Evolutionary conservation across 2,888 invertebrate species (phyloP).

Genomic region (Cylindroiulus punctatus): DNA sequence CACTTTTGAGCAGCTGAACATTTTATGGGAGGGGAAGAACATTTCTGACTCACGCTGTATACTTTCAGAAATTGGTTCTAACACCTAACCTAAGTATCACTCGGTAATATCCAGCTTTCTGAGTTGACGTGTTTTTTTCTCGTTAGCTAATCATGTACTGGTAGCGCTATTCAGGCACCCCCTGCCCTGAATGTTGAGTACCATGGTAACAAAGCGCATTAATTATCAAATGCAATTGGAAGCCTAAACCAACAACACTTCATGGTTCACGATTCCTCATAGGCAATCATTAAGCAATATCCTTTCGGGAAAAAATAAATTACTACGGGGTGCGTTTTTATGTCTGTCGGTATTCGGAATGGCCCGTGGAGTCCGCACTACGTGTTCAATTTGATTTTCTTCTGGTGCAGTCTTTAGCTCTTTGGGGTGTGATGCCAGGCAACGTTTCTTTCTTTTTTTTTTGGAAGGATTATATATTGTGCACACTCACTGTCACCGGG

Average conservation of each 20-base stretch:
- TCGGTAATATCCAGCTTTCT: neutral
- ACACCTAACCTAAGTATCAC: too few species aligned
- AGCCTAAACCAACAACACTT: neutral
- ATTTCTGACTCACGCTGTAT: too few species aligned
- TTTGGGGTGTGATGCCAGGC: neutral
- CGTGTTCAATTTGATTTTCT: neutral
- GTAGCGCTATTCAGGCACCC: neutral
- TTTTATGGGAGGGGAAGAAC: too few species aligned
- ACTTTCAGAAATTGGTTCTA: too few species aligned
- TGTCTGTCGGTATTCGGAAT: neutral
- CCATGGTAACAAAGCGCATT: conserved; percentile 28
- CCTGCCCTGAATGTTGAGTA: neutral
- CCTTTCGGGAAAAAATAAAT: neutral
- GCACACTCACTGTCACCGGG: neutral
- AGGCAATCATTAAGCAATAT: neutral
- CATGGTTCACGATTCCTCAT: neutral
- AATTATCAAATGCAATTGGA: neutral
- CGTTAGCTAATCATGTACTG: neutral
- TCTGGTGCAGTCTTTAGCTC: conserved; percentile 14
- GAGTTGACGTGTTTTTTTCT: neutral
- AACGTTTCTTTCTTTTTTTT: neutral
- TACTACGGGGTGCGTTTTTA: neutral
- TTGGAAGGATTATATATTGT: neutral
- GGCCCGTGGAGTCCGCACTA: neutral
- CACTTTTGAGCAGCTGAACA: too few species aligned